Evolutionary conservation across 2,797 vertebrate species (phyloP).

Genomic region (Poecilia velifera): DNA sequence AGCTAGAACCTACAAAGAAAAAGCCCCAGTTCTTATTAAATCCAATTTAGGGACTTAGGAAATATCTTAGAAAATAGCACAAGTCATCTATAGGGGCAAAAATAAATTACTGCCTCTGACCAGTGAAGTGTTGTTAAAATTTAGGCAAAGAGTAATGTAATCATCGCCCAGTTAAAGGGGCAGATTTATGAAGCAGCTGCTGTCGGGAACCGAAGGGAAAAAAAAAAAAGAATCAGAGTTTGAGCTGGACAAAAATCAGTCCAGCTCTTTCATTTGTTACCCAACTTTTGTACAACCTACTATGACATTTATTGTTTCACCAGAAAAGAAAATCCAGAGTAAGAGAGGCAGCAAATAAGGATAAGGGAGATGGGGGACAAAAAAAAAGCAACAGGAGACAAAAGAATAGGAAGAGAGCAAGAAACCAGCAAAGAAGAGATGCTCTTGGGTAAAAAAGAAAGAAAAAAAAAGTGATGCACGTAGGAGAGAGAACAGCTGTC

Average conservation of each 20-base stretch:
- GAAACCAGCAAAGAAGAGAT: slow-evolving; percentile 29
- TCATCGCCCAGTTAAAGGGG: background rate
- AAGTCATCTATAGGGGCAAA: slow-evolving; percentile 5
- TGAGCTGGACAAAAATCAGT: background rate
- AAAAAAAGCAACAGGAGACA: slow-evolving; percentile 12
- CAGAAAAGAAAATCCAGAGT: slow-evolving; percentile 13
- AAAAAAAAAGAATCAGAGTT: background rate
- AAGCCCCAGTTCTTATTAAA: slow-evolving; percentile 11
- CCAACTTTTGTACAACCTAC: background rate
- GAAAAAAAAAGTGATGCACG: slow-evolving; percentile 4
- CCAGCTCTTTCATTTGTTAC: background rate
- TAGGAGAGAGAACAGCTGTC: slow-evolving; percentile 20
- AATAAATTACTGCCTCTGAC: slow-evolving; percentile 13
- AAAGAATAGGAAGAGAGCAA: slow-evolving; percentile 27
- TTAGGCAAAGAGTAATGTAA: background rate
- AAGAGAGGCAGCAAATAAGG: slow-evolving; percentile 24
- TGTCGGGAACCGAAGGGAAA: background rate
- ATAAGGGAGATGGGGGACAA: slow-evolving; percentile 39
- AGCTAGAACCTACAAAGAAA: background rate
- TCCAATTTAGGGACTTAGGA: background rate
- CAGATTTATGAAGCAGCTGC: background rate
- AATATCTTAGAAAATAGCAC: slow-evolving; percentile 23
- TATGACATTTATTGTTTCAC: background rate
- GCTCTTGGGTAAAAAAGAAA: background rate
- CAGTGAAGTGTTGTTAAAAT: slow-evolving; percentile 8